Percentiles rank a stretch among this genome's conserved stretches.
Conservation (phyloP, 2,113 vertebrate species). For the Tympanuchus pallidicinctus region DNA sequence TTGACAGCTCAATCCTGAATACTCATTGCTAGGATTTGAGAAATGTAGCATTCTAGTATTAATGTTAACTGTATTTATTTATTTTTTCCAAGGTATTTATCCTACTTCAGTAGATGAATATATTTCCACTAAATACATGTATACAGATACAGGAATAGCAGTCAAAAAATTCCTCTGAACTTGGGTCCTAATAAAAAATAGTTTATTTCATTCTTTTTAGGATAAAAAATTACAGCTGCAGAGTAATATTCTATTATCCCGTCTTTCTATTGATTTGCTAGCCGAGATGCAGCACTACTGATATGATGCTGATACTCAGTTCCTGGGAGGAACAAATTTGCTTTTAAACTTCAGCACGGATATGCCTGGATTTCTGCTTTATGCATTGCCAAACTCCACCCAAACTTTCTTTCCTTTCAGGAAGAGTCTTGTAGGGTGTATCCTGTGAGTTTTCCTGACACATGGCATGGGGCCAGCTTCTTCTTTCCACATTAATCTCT, state of each 20-base stretch:
- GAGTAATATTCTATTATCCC: neutral
- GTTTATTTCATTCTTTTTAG: neutral
- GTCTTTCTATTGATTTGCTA: neutral
- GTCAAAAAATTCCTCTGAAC: neutral
- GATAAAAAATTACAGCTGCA: neutral
- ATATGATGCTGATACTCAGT: neutral
- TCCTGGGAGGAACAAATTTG: conserved; percentile 22
- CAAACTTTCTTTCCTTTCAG: conserved; percentile 63
- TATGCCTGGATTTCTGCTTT: conserved; percentile 6
- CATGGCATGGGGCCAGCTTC: neutral
- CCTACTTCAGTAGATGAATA: neutral
- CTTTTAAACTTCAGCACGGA: neutral
- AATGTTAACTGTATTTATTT: neutral
- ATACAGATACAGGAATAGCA: neutral
- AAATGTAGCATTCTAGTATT: neutral
- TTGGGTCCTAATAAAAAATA: neutral
- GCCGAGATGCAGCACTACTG: neutral
- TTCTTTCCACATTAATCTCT: neutral
- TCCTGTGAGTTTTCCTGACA: conserved; percentile 52
- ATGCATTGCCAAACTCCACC: conserved; percentile 34
- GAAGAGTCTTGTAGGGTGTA: conserved; percentile 42
- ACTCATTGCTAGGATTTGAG: neutral
- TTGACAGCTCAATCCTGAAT: neutral
- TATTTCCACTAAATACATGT: neutral
- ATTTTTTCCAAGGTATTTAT: neutral